phyloP scores from a whole-genome alignment of 2,113 vertebrate genomes.

The Microtus montanus region DNA sequence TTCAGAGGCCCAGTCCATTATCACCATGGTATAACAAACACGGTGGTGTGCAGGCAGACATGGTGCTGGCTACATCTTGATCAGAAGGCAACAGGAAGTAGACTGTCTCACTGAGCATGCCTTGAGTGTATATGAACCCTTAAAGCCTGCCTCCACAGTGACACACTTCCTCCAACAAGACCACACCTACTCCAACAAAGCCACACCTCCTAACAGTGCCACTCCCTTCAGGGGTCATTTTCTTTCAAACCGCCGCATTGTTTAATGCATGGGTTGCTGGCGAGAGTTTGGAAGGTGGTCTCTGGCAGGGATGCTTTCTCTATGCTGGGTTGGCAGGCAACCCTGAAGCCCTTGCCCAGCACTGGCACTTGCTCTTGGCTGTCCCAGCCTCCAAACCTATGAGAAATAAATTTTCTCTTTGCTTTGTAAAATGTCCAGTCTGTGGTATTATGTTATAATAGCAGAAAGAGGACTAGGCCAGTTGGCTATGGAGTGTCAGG shows the following conservation, averaged over 20 bases:
- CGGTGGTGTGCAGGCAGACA: not conserved
- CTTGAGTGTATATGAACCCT: not conserved
- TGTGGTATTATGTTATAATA: not conserved
- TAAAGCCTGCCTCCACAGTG: not conserved
- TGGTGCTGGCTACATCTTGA: not conserved
- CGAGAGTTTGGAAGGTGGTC: not conserved
- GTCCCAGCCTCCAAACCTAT: not conserved
- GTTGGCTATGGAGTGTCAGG: not conserved
- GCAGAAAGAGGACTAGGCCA: not conserved
- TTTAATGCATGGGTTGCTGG: not conserved
- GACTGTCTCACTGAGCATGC: too few relatives aligned
- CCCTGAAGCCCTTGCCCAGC: not conserved
- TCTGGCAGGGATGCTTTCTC: not conserved
- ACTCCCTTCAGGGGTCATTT: not conserved
- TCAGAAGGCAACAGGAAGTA: not conserved
- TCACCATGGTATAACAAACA: not conserved
- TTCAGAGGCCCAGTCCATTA: not conserved
- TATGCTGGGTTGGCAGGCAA: not conserved
- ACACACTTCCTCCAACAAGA: not conserved
- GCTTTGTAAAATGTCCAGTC: not conserved
- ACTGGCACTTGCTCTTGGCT: not conserved
- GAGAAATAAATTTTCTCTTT: not conserved
- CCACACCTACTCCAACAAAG: not conserved
- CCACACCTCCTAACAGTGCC: not conserved
- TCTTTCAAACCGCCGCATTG: not conserved